Conservation (phyloP, 2,113 vertebrate genomes). For the Scortum barcoo region DNA sequence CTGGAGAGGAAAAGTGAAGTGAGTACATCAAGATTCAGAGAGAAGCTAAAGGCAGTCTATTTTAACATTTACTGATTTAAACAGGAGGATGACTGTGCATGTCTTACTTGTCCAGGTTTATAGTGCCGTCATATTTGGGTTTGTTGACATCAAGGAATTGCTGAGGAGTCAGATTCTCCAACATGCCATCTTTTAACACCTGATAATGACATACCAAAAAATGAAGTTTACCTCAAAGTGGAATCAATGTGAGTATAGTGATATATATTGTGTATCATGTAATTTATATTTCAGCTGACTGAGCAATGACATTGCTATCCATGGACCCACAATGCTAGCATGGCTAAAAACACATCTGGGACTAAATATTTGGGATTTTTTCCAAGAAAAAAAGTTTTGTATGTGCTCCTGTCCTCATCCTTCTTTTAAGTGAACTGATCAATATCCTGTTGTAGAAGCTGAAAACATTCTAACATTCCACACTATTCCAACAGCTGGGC, state of each 20-base stretch:
- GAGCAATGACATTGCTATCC: too few species aligned
- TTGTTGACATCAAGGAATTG: slow-evolving; percentile 90
- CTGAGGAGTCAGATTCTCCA: slow-evolving; percentile 93
- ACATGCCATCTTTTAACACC: slow-evolving; percentile 93
- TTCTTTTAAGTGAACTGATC: not conserved
- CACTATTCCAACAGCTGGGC: not conserved
- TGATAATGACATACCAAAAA: slow-evolving; percentile 1
- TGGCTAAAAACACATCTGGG: not conserved
- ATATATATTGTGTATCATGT: too few species aligned
- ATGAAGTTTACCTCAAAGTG: not conserved
- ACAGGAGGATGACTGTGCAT: not conserved
- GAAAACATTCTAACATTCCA: not conserved
- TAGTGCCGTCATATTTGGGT: slow-evolving; percentile 92
- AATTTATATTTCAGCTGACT: not conserved
- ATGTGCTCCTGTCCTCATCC: not conserved
- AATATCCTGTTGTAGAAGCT: not conserved
- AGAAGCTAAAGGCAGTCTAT: not conserved
- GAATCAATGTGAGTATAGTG: too few species aligned
- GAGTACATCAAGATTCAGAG: not conserved
- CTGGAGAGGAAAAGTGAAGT: slow-evolving; percentile 54
- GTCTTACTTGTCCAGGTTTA: slow-evolving; percentile 91
- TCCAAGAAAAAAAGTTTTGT: not conserved
- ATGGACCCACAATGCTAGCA: not conserved
- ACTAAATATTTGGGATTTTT: not conserved
- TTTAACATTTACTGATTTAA: not conserved